Base-by-base conservation (phyloP, 2,888 invertebrate genomes). In the Pelosia muscerda region DNA sequence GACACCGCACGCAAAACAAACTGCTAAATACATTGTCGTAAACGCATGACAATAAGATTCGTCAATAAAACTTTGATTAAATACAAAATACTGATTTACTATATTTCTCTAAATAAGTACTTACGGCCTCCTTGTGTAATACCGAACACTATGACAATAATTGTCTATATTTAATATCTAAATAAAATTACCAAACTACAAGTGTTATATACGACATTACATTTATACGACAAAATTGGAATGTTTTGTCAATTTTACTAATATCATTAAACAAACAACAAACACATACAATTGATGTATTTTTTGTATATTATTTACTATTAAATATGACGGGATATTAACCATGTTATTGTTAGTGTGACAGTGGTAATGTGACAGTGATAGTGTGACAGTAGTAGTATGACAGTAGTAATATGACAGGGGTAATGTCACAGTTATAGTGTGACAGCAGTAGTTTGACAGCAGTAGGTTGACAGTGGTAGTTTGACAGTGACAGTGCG, bases 41-140 rank as follows among this genome's bases (percentile, higher is more conserved):
- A 34, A 38, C 28, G 10, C 54, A 22, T 54, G 15, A 63, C 31
- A 54, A 54, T 28, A 57, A 78, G n/a, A n/a, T 13, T 70, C 19
- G 31, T 67, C 55, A 63, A n/a, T 8, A 42, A 55, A 65, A 67
- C 49, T 73, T 74, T 53, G 15, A 65, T 74, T 68, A 74, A 59
- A 74, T 78, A 79, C 60, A 73, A 79, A 81, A 79, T 78, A 79
- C 79, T 78, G 78, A 69, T 68, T 68, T 65, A 70, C n/a, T 71
- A 71, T 57, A 72, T 63, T 63, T 66, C 22, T 69, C 69, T 78
- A 74, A 63, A 63, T 78, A 81, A 81, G 74, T 76, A 81, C 71
- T 74, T 81, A 79, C 69, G 63, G 76, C 78, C 78, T 65, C 71
- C 56, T 71, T 67, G 63, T 66, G 54, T 71, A 68, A 19, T 61